Base-by-base conservation (phyloP, 1,140 invertebrate genomes). In the Penaeus chinensis region DNA sequence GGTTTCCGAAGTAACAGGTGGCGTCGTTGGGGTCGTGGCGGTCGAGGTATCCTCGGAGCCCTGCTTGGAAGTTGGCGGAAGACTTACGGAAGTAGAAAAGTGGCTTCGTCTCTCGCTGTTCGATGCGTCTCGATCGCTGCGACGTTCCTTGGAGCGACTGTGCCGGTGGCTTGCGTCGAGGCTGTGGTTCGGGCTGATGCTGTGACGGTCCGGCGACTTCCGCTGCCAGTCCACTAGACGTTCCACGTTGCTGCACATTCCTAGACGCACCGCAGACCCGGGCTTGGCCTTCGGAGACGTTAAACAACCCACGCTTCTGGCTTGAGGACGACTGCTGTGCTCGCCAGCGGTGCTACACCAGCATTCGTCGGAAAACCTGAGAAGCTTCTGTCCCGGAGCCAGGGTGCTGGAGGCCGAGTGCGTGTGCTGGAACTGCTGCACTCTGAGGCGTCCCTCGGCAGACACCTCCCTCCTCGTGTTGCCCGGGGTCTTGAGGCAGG, bases 281-380 rank as follows among this genome's bases (percentile, higher is more conserved):
- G 85, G 85, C 37, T 82, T 87, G 20, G 80, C 47, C 60, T 87
- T 87, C 5, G 85, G 85, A 5, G 85, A 87, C 8, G 85, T 82
- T 18, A 87, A 71, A 16, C 85, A 87, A 27, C 66, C 42, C n/a
- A 78, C 80, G 32, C 80, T 87, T 11, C 71, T 54, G 2, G 65
- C 54, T 32, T 87, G 85, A 2, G 63, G 77, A 32, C 79, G 85
- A 10, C 80, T 62, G 27, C 65, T 18, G 37, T n/a, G 32, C 27
- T 82, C 80, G 18, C 66, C 32, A 7, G 78, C 27, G 16, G 85
- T 32, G n/a, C 79, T 87, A 62, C 74, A 87, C 85, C 85, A 87
- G 71, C 85, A 87, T 71, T 87, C 85, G 85, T 87, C 85, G 3
- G 85, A 87, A 47, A 87, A 87, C 69, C 85, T 87, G 37, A 87